These are phyloP conservation scores for Apostichopus japonicus DNA, from an alignment of 35 echinoderm and acorn worm genomes.

Conservation along the genomic window DNA sequence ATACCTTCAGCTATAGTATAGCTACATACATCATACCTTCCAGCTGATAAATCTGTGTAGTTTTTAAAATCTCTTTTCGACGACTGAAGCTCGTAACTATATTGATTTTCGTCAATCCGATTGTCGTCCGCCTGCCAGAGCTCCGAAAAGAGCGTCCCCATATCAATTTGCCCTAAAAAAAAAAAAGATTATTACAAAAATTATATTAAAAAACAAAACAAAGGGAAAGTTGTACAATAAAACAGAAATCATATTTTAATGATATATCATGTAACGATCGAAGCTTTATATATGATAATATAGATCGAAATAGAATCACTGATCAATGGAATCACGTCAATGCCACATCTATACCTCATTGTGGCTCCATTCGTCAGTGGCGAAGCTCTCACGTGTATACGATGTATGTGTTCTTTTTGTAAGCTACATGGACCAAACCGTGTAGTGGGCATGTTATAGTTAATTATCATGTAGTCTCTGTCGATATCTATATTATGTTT, in stretches of 20 bases:
- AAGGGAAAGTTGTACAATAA: not conserved
- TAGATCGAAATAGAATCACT: not conserved
- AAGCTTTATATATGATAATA: not conserved
- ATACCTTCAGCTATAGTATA: no score
- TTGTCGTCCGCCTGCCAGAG: conserved; percentile 15
- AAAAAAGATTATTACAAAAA: not conserved
- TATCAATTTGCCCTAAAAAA: conserved; percentile 15
- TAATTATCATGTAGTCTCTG: no score
- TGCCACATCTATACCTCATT: not conserved
- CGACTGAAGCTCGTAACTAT: conserved; percentile 6
- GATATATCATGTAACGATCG: not conserved
- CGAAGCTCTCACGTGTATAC: no score
- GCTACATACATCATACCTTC: not conserved
- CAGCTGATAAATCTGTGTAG: not conserved
- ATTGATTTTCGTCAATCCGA: not conserved
- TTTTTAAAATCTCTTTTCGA: not conserved
- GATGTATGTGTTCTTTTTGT: no score
- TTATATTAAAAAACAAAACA: not conserved
- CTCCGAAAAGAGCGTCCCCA: not conserved
- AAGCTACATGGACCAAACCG: no score
- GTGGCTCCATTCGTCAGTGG: no score
- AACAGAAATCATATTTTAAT: not conserved
- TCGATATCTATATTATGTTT: no score
- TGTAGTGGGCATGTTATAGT: no score
- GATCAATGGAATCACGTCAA: not conserved